Evolutionary conservation across 2,888 invertebrate genomes (phyloP), one percentile per base, ranked within the genome.

Genomic region (Pristionchus japonicus): DNA sequence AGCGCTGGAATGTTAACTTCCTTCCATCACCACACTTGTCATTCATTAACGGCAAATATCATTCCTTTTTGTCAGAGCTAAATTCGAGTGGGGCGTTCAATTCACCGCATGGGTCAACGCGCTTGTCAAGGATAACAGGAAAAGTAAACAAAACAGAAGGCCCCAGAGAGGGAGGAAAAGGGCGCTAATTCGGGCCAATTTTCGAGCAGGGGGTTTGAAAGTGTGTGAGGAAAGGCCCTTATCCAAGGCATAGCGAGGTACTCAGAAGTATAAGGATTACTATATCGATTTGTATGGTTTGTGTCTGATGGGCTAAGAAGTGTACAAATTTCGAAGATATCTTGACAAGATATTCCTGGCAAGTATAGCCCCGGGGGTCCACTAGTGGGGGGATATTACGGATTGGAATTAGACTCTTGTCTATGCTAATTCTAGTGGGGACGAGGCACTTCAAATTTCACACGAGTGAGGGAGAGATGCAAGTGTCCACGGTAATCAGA

Each of bases 61-160:
- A 37, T 77, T n/a, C 23, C 77, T 40, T 77, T 80, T 80, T 52
- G 52, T 4, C 27, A 64, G 31, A 27, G 23, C n/a, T 23, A 64
- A 64, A 64, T 64, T 27, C 2, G 43, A 47, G 47, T 47, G 43
- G 77, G 70, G 3, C 40, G 23, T 13, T 13, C 77, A 43, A 27
- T 43, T 77, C 77, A 0, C 37, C 37, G 27, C 43, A 77, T 47
- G 77, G 77, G 77, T 77, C 77, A 77, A 9, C 77, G 77, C 43
- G n/a, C 47, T 67, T 47, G 4, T 23, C 77, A 77, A 77, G 77
- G 77, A 23, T 77, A 74, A 27, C 74, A 77, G 40, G 77, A 77
- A 77, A 77, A 77, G 77, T 77, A 77, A 77, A 77, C 77, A 77
- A 77, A 77, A 77, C 77, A 77, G 70, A 43, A n/a, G 77, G 40